Evolutionary conservation across 2,797 vertebrate genomes (phyloP).

Genomic region (Malacoraja senta): DNA sequence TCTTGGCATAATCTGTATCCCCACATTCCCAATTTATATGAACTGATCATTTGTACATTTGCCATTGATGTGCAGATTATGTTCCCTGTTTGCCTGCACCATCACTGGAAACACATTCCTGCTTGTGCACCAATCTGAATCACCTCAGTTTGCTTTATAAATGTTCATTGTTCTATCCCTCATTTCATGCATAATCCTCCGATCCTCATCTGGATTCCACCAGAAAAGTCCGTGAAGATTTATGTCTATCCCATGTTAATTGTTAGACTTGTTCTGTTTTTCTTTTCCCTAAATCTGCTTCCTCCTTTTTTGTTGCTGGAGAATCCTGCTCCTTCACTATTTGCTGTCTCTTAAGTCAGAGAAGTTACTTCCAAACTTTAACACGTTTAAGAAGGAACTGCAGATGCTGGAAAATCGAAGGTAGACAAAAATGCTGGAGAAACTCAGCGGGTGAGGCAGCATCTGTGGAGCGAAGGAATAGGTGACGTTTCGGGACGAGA

Average conservation of each 20-base stretch:
- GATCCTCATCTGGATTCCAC: not conserved
- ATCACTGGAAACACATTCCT: not conserved
- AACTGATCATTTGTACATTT: constrained; percentile 7
- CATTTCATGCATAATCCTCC: not conserved
- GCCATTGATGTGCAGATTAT: not conserved
- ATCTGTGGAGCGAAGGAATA: too few species aligned
- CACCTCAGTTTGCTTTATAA: not conserved
- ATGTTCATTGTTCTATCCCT: not conserved
- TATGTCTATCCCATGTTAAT: not conserved
- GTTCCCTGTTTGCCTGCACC: not conserved
- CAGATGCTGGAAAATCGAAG: too few species aligned
- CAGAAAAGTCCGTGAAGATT: not conserved
- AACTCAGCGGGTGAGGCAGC: too few species aligned
- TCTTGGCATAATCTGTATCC: not conserved
- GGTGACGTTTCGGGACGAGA: too few species aligned
- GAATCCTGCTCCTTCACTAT: too few species aligned
- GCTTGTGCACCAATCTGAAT: not conserved
- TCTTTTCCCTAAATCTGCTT: too few species aligned
- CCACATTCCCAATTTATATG: not conserved
- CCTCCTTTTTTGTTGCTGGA: too few species aligned
- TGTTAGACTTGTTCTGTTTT: too few species aligned
- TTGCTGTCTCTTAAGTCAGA: not conserved
- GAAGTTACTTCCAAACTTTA: not conserved
- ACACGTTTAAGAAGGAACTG: not conserved
- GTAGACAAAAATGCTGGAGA: too few species aligned